Conservation (phyloP, 2,888 invertebrate genomes). For the Cantharis lateralis region DNA sequence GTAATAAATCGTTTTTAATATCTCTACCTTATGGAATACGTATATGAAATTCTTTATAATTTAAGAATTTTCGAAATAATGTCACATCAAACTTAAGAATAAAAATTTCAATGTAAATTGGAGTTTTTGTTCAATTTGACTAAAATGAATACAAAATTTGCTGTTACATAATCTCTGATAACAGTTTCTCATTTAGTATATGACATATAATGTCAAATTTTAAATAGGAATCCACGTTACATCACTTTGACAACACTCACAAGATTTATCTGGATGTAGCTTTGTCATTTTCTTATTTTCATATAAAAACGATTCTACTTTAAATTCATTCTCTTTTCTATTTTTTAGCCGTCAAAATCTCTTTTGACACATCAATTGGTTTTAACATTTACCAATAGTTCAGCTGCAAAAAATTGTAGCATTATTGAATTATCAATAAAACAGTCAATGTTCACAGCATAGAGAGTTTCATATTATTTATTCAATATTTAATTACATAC, state of each 20-base stretch:
- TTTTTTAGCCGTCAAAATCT: background rate
- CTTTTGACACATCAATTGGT: background rate
- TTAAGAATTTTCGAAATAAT: background rate
- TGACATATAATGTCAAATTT: background rate
- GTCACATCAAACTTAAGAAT: background rate
- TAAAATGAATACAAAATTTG: too few relatives aligned
- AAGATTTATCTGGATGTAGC: background rate
- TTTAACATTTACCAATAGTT: background rate
- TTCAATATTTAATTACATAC: background rate
- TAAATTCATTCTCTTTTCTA: background rate
- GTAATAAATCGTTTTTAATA: background rate
- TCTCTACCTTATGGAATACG: background rate
- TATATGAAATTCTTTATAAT: background rate
- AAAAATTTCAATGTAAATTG: background rate
- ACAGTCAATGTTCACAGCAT: too few relatives aligned
- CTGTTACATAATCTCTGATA: too few relatives aligned
- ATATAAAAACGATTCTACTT: background rate
- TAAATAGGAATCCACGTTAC: background rate
- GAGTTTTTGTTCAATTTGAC: background rate
- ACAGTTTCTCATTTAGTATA: background rate
- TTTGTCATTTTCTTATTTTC: background rate
- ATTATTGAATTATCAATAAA: too few relatives aligned
- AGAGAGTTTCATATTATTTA: background rate
- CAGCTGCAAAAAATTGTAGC: background rate
- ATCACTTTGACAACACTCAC: background rate